These are phyloP conservation scores for Cyaniris semiargus DNA, from an alignment of 2,888 invertebrate genomes.

Conservation along the genomic window DNA sequence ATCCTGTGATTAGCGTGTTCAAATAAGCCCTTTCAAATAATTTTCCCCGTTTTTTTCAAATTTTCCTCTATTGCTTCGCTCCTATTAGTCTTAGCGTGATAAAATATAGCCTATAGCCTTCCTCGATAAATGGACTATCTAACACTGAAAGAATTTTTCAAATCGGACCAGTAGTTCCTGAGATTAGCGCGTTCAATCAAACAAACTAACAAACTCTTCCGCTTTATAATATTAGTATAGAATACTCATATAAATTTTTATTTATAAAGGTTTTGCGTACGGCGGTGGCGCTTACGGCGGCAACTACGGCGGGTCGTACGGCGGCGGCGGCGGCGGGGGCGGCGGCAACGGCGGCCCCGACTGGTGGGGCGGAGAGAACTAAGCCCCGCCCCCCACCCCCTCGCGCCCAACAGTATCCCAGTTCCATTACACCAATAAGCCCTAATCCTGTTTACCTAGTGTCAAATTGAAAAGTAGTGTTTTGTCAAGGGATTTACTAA, in stretches of 20 bases:
- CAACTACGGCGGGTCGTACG: constrained; percentile 73
- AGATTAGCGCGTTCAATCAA: too few species aligned
- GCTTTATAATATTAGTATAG: too few species aligned
- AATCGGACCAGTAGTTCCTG: too few species aligned
- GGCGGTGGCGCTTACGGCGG: constrained; percentile 70
- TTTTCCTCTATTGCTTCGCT: too few species aligned
- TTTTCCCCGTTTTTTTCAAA: too few species aligned
- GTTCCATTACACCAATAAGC: constrained; percentile 13
- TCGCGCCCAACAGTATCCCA: constrained; percentile 16
- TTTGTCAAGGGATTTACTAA: background rate
- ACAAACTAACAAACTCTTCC: too few species aligned
- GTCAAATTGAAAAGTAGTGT: background rate
- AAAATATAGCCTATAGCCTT: too few species aligned
- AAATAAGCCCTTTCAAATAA: too few species aligned
- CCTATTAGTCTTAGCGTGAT: too few species aligned
- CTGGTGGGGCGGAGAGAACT: constrained; percentile 66
- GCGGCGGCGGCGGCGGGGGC: constrained; percentile 72
- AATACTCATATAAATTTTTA: background rate
- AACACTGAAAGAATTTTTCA: too few species aligned
- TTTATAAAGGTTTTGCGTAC: constrained; percentile 61
- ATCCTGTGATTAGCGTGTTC: too few species aligned
- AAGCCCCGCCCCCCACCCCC: background rate
- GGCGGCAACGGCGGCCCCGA: constrained; percentile 69
- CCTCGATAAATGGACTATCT: too few species aligned
- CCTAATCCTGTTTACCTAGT: background rate